Base-by-base conservation (phyloP, 1,140 invertebrate genomes). In the Argopecten irradians region DNA sequence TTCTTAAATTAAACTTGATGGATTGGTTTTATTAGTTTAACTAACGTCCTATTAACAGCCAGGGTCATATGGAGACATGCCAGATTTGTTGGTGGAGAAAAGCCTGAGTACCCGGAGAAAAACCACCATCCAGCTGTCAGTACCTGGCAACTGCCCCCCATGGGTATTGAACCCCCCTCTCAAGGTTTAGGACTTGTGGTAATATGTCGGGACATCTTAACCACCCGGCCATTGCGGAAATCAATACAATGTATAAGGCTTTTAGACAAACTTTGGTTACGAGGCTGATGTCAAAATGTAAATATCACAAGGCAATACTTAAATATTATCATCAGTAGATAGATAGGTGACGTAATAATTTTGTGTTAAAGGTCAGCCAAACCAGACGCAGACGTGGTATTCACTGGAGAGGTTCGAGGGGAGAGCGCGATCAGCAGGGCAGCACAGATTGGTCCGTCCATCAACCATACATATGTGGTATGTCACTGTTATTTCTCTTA, bases 401-500 rank as follows among this genome's bases (percentile, higher is more conserved):
- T 98, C 93, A 98, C 98, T 84, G 98, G 98, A 33, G 96, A 97
- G 88, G 96, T 98, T 41, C 96, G 97, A 89, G 98, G 98, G 7
- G 97, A 98, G 95, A 97, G 97, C 34, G 97, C 97, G 11, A 98
- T 99, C 95, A 97, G 97, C 93, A 96, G 97, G 92, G 96, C 98
- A 91, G 97, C 98, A 89, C 97, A 99, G 92, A 97, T 99, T 88
- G 98, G 98, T 8, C 97, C 97, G 3, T 96, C 97, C 94, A 96
- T 99, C 0, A 96, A 97, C 8, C 98, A 99, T 93, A 97, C 97
- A 34, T 99, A 98, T 94, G 97, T 97, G 95, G 97, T 98, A 96
- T 92, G 93, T 90, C 43, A 33, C 34, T 28, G 28, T 87, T 22
- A 89, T 88, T 85, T n/a, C 84, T 82, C 39, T 87, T 33, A 33